These are phyloP conservation scores for Lepidocyrtoides sp. DNA, from an alignment of 2,888 invertebrate species.

Conservation along the genomic window DNA sequence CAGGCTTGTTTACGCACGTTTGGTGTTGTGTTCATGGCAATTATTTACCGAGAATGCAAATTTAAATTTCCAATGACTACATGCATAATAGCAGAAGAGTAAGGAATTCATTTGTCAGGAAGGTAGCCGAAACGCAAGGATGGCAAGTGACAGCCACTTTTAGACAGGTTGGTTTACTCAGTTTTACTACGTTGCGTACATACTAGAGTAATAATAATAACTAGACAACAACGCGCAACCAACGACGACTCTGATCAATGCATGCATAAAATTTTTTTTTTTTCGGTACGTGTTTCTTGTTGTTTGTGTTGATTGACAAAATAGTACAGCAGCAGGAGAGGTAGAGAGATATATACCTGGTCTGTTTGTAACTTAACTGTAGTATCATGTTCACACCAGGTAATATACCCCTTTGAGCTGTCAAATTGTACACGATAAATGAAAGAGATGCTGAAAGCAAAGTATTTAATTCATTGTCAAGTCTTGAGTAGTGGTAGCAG, in stretches of 20 bases:
- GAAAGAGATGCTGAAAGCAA: conserved; percentile 59
- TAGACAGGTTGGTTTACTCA: not conserved
- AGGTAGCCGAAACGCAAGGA: not conserved
- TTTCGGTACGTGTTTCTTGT: conserved; percentile 43
- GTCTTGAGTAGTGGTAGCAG: not conserved
- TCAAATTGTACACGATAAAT: conserved; percentile 44
- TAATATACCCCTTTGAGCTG: conserved; percentile 41
- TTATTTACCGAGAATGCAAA: conserved; percentile 61
- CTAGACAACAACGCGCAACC: too few relatives aligned
- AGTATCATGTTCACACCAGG: conserved; percentile 61
- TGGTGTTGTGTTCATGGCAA: conserved; percentile 60
- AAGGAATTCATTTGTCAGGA: not conserved
- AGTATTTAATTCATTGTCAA: conserved; percentile 57
- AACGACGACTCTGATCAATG: not conserved
- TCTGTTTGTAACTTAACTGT: conserved; percentile 34
- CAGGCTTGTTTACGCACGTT: conserved; percentile 72
- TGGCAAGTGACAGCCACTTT: not conserved
- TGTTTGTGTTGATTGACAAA: conserved; percentile 58
- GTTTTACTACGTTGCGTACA: not conserved
- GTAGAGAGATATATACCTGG: not conserved
- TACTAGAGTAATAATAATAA: too few relatives aligned
- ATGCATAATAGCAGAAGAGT: not conserved
- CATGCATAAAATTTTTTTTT: not conserved
- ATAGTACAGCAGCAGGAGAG: conserved; percentile 17
- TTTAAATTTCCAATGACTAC: conserved; percentile 40